Base-by-base conservation (phyloP, 2,797 vertebrate genomes). In the Linurgus olivaceus region DNA sequence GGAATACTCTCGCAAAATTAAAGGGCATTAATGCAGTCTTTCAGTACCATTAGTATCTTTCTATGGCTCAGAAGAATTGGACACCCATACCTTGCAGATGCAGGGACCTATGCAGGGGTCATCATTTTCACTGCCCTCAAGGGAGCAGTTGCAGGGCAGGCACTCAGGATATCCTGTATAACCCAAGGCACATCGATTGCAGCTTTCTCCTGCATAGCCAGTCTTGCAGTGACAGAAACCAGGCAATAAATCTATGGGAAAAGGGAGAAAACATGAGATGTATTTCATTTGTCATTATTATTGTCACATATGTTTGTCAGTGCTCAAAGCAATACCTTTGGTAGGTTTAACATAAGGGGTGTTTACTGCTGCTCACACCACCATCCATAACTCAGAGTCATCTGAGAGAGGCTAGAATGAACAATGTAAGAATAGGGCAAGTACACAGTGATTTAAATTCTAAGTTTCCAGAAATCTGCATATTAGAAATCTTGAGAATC, bases 211-310 rank as follows among this genome's bases (percentile, higher is more conserved):
- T 95, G 97, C 96, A 73, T 98, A 99, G 84, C 99, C 99, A 96
- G 97, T 96, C 98, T 98, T 99, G 98, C 99, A 99, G 91, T 96
- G 97, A 95, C 99, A 99, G 79, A 98, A 99, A 91, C 99, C 99
- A 78, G 98, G 98, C 73, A 98, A 95, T 96, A 98, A 95, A 73
- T 96, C 99, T 99, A 86, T 1, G 7, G 38, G 24, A 86, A 93
- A n/a, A 96, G 6, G 20, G 11, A 89, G 20, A 42, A 90, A 66
- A 66, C 7, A 78, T 12, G 15, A 94, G 37, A 35, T 16, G 48
- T 3, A 50, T 7, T 73, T 67, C 7, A 26, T 51, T 92, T 51
- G 48, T 48, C 28, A 59, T 86, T 48, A 48, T 54, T 63, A 33
- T 40, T 21, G 74, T 16, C 37, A 91, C 12, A 6, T 71, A 65